Base-by-base conservation (phyloP, 2,888 invertebrate species). In the Dichetophora obliterata region DNA sequence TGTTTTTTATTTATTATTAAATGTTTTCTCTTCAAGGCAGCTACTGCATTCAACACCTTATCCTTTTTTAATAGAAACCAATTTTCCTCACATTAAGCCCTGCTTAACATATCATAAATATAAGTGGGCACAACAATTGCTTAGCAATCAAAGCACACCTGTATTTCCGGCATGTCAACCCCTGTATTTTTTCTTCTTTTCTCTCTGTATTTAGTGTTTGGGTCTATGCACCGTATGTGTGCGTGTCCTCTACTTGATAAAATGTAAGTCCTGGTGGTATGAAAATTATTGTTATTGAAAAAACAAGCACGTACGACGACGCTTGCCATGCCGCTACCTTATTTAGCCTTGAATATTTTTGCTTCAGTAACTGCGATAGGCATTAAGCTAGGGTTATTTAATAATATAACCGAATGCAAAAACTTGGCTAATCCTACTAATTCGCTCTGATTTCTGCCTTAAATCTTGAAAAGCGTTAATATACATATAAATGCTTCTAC, bases 161-260 rank as follows among this genome's bases (percentile, higher is more conserved):
- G 24, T 19, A 6, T 22, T 19, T 54, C 57, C 22, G 19, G 68
- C 63, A 11, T 5, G 27, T 14, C 63, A 27, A 5, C 24, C 63
- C 61, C 34, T 34, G n/a, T 31, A 27, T 27, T 5, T 27, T 14
- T n/a, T 5, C 31, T 24, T 3, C 16, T n/a, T 31, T 14, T 11
- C 9, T 16, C 6, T 3, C 24, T 14, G 59, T 24, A 31, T 54
- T 65, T 65, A 50, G 27, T 48, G 22, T 24, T 50, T 50, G 50
- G 48, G 50, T 27, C 68, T 22, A n/a, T 22, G 22, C 27, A 6
- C 27, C 11, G 24, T 24, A 19, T 50, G 70, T n/a, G 27, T 34
- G 70, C 70, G 70, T 70, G 70, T 34, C 34, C 54, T 52, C 54
- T 54, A 52, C 19, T 54, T 70, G 70, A 70, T 70, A 70, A 68